Base-by-base conservation (phyloP, 2,113 vertebrate genomes). In the Porphyrio hochstetteri region DNA sequence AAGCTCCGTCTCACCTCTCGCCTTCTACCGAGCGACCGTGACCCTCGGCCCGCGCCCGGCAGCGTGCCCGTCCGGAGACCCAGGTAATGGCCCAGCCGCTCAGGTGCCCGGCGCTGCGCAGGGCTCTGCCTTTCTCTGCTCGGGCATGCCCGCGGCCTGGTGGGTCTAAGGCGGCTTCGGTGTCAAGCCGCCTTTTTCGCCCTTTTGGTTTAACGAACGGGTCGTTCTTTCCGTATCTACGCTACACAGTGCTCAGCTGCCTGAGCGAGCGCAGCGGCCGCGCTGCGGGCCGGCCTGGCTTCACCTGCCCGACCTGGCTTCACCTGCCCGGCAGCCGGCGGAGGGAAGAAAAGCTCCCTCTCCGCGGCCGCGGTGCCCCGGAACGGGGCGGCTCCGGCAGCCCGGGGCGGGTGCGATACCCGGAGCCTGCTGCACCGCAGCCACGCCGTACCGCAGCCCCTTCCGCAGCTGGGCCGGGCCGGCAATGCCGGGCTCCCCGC, bases 1-100 rank as follows among this genome's bases (percentile, higher is more conserved):
- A 5, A 35, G 44, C 21, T 6, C 9, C 2, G 0, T 2, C 27
- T 2, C 7, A 13, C 29, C 9, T 42, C 17, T 14, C 42, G 2
- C 75, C 35, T 44, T 44, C 33, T 5, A 31, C 35, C 10, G 23
- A 8, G 20, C 10, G 20, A 53, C 6, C 17, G 17, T 0, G 9
- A 19, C 29, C 14, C 42, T 5, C 16, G 13, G 42, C 17, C 52
- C 16, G 35, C 52, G 4, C 24, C 5, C 16, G 4, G 14, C 68
- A 15, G 65, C 33, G 19, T 16, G 63, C 23, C 56, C 64, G 0
- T 25, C 16, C 16, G 36, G 12, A 44, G 59, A 20, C 23, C 11
- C 57, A 36, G 81, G 65, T 52, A 57, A 63, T 12, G 6, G 7
- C 4, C 33, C 57, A 24, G 59, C 36, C 52, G 27, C 18, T 25